Conservation (phyloP, 2,113 vertebrate genomes). For the Sinocyclocheilus maitianheensis region DNA sequence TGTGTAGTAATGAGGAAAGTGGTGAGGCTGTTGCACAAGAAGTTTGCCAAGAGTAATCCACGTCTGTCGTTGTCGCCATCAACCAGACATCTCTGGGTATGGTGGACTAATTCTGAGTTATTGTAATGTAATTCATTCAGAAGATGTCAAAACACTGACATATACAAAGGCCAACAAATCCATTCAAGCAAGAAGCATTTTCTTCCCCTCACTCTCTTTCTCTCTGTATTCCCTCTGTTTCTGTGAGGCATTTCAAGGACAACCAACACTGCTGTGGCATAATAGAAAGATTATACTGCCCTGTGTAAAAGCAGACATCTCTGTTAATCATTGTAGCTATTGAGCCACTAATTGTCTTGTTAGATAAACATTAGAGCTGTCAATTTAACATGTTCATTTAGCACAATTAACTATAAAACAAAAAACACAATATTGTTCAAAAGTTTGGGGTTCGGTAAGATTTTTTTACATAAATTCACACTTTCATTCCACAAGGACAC, state of each 20-base stretch:
- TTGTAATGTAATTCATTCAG: constrained; percentile 66
- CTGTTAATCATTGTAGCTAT: constrained; percentile 32
- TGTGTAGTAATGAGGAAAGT: constrained; percentile 10
- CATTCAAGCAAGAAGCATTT: constrained; percentile 27
- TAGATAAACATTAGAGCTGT: not conserved
- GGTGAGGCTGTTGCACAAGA: constrained; percentile 26
- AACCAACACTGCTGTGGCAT: constrained; percentile 21
- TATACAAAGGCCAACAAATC: constrained; percentile 62
- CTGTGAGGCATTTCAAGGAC: constrained; percentile 47
- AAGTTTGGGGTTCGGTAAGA: too few species aligned
- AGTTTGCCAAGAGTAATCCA: constrained; percentile 43
- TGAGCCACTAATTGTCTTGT: constrained; percentile 5
- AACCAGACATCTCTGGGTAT: constrained; percentile 43
- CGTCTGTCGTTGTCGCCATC: not conserved
- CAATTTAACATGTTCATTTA: not conserved
- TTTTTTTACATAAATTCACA: not conserved
- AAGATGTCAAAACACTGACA: constrained; percentile 60
- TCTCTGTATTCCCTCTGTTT: not conserved
- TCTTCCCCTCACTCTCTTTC: not conserved
- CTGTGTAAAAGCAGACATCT: not conserved
- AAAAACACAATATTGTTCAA: not conserved
- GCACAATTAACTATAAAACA: not conserved
- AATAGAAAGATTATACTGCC: constrained; percentile 47
- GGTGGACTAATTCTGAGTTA: constrained; percentile 66
- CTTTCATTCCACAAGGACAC: not conserved